These are phyloP conservation scores for Drosophila nasuta DNA, from an alignment of 1,140 invertebrate species.

Conservation along the genomic window DNA sequence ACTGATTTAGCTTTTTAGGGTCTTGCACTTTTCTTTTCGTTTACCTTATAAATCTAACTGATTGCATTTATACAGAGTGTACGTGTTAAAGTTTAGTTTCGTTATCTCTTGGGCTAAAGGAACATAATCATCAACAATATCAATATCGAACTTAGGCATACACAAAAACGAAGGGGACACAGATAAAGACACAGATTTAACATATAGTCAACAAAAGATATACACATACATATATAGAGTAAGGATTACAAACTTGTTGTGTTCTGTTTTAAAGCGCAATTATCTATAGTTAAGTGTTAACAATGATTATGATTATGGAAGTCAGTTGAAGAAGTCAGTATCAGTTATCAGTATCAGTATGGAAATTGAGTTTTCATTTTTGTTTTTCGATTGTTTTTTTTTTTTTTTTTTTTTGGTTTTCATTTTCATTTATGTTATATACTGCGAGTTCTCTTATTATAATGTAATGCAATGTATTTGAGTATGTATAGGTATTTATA, in stretches of 20 bases:
- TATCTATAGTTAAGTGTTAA: conserved; percentile 81
- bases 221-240: neutral
- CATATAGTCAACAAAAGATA: conserved; percentile 10
- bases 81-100: conserved; percentile 44
- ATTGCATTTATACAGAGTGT: conserved; percentile 84
- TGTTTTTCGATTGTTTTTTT: conserved; percentile 20
- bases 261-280: conserved; percentile 67
- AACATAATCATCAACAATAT: conserved; percentile 16
- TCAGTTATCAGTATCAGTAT: conserved; percentile 53
- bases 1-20: conserved; percentile 19
- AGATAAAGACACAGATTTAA: conserved; percentile 8
- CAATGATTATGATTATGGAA: conserved; percentile 83
- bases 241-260: conserved; percentile 25
- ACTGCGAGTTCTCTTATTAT: conserved; percentile 52
- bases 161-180: neutral
- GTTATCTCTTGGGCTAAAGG: conserved; percentile 19
- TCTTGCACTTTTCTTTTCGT: conserved; percentile 33
- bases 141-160: conserved; percentile 18
- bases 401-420: neutral
- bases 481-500: conserved; percentile 61
- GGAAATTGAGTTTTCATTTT: conserved; percentile 63
- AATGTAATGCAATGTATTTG: conserved; percentile 54
- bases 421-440: conserved; percentile 56
- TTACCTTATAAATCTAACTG: conserved; percentile 80
- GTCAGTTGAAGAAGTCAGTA: conserved; percentile 81